Evolutionary conservation across 2,113 vertebrate species (phyloP).

Genomic region (Numida meleagris): DNA sequence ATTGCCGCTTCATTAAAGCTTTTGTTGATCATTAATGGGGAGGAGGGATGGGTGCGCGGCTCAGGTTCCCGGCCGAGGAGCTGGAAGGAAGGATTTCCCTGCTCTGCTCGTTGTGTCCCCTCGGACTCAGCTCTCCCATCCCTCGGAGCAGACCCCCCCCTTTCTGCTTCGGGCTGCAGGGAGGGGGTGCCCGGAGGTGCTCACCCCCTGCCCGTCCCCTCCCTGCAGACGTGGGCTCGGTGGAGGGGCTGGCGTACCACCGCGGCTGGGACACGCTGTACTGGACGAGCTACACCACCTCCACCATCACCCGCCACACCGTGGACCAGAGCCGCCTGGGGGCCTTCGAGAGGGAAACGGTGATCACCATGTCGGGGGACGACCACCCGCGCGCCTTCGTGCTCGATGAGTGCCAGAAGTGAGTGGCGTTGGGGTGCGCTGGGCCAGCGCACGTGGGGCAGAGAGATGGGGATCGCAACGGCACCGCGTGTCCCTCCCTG

Average conservation of each 20-base stretch:
- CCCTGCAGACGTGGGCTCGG: conserved; percentile 90
- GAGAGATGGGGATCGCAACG: too few species aligned
- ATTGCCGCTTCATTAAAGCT: background rate
- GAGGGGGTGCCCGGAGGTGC: rapidly evolving
- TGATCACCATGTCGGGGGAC: conserved; percentile 97
- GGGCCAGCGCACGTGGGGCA: rapidly evolving
- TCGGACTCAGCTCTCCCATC: background rate
- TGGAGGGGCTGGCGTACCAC: conserved; percentile 97
- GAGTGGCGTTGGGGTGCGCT: conserved; percentile 55
- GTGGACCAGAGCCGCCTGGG: conserved; percentile 90
- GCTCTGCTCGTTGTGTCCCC: background rate
- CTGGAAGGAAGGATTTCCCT: background rate
- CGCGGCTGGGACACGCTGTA: conserved; percentile 94
- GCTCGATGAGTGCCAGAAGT: conserved; percentile 96
- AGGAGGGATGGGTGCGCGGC: background rate
- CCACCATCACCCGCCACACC: conserved; percentile 94
- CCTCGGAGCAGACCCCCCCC: background rate
- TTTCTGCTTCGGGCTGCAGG: background rate
- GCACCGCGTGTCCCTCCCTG: too few species aligned
- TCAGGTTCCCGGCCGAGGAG: background rate
- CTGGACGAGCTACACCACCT: conserved; percentile 98
- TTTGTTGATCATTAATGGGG: background rate
- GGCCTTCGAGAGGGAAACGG: conserved; percentile 91
- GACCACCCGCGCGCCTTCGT: conserved; percentile 96
- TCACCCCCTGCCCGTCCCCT: background rate